These are phyloP conservation scores for Anastatus disparis DNA, from an alignment of 1,140 invertebrate genomes.

Conservation along the genomic window DNA sequence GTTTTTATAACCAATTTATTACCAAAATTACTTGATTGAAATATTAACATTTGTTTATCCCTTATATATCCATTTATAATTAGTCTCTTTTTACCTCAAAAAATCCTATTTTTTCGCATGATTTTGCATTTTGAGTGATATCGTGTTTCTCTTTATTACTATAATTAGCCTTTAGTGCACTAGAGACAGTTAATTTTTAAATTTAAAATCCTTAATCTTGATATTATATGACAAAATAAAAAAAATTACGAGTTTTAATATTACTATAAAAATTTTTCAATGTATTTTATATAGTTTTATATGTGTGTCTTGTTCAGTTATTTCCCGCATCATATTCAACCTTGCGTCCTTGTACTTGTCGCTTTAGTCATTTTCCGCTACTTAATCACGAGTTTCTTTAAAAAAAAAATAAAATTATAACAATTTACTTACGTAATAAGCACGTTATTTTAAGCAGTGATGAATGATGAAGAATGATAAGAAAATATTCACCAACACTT, in stretches of 20 bases:
- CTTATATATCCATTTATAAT: slow-evolving; percentile 1
- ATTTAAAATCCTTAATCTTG: slow-evolving; percentile 4
- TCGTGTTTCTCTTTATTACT: slow-evolving; percentile 31
- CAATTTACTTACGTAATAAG: not conserved
- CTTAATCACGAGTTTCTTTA: slow-evolving; percentile 8
- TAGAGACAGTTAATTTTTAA: slow-evolving; percentile 19
- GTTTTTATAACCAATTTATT: too few relatives aligned
- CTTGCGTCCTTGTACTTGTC: slow-evolving; percentile 37
- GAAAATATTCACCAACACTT: slow-evolving; percentile 14
- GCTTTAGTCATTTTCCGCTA: slow-evolving; percentile 33
- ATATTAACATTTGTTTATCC: slow-evolving; percentile 24
- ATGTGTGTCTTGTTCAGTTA: slow-evolving; percentile 36
- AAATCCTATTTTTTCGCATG: slow-evolving; percentile 29
- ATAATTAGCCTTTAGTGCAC: slow-evolving; percentile 30
- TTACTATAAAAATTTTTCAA: slow-evolving; percentile 32
- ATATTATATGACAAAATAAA: slow-evolving; percentile 10
- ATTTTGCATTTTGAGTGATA: slow-evolving; percentile 33
- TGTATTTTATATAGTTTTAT: slow-evolving; percentile 35
- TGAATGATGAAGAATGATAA: slow-evolving; percentile 19
- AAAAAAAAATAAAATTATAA: slow-evolving; percentile 8
- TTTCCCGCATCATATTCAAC: slow-evolving; percentile 27
- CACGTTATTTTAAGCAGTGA: slow-evolving; percentile 10
- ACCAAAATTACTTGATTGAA: slow-evolving; percentile 13
- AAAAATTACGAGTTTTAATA: not conserved
- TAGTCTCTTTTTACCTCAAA: not conserved